Evolutionary conservation across 2,888 invertebrate species (phyloP).

Genomic region (Tenthredo mesomela): DNA sequence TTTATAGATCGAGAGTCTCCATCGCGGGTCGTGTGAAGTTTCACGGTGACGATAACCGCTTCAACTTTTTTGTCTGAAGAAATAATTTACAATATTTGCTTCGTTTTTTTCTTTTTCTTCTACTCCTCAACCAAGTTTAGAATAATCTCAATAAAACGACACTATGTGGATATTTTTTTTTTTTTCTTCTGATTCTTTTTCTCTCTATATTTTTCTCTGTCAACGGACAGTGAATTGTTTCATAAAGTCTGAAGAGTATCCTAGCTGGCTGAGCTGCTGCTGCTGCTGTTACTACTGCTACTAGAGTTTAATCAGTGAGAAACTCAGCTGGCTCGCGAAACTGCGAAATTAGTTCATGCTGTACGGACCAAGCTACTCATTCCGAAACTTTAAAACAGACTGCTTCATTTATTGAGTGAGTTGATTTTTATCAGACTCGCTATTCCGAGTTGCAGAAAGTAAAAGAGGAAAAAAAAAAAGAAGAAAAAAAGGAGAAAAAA

Average conservation of each 20-base stretch:
- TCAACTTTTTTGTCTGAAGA: neutral
- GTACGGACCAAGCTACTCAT: conserved; percentile 25
- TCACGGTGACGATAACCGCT: conserved; percentile 11
- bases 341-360: conserved; percentile 36
- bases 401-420: conserved; percentile 26
- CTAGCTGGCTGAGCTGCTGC: neutral
- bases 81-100: neutral
- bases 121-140: neutral
- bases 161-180: neutral
- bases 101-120: neutral
- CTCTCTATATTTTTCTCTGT: neutral
- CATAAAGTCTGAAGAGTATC: conserved; percentile 16
- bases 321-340: conserved; percentile 14
- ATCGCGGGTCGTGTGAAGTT: neutral
- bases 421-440: conserved; percentile 25
- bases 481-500: neutral
- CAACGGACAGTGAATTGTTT: conserved; percentile 4
- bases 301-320: conserved; percentile 35
- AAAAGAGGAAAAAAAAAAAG: too few relatives aligned
- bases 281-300: too few relatives aligned
- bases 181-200: neutral
- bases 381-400: conserved; percentile 28
- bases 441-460: neutral
- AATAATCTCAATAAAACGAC: neutral
- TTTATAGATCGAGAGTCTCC: neutral